Evolutionary conservation across 2,113 vertebrate species (phyloP).

Genomic region (Prunella himalayana): DNA sequence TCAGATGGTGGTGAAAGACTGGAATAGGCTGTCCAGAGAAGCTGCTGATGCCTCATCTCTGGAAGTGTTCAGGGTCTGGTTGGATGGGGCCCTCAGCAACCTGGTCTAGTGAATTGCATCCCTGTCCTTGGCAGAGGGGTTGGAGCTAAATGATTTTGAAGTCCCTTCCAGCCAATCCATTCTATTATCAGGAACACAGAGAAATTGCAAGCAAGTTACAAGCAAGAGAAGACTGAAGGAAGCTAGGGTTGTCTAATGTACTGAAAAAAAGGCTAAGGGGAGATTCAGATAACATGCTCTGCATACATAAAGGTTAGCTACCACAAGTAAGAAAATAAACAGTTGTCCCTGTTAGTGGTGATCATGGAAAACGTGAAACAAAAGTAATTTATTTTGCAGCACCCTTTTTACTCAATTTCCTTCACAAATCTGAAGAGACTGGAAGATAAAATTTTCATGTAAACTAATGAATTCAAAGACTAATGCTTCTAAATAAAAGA

Average conservation of each 20-base stretch:
- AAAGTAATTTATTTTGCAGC: background rate
- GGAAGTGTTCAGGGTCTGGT: background rate
- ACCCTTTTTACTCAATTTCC: background rate
- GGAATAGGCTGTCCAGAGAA: background rate
- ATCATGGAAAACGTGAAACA: background rate
- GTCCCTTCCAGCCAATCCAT: background rate
- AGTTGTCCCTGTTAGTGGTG: background rate
- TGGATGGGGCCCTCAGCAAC: background rate
- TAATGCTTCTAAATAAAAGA: background rate
- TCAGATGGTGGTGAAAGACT: background rate
- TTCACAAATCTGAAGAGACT: background rate
- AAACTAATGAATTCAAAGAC: background rate
- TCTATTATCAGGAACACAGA: background rate
- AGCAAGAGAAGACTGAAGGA: background rate
- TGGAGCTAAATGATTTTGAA: background rate
- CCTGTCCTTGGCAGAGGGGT: background rate
- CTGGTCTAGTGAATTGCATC: background rate
- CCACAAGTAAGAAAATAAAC: background rate
- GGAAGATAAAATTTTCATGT: background rate
- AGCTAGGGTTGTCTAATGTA: background rate
- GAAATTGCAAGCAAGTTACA: background rate
- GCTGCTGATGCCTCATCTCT: background rate
- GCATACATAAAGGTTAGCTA: background rate
- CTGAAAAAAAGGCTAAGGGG: background rate
- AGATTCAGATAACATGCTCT: background rate